phyloP scores from a whole-genome alignment of 1,140 invertebrate genomes.

The Cryptotermes secundus region DNA sequence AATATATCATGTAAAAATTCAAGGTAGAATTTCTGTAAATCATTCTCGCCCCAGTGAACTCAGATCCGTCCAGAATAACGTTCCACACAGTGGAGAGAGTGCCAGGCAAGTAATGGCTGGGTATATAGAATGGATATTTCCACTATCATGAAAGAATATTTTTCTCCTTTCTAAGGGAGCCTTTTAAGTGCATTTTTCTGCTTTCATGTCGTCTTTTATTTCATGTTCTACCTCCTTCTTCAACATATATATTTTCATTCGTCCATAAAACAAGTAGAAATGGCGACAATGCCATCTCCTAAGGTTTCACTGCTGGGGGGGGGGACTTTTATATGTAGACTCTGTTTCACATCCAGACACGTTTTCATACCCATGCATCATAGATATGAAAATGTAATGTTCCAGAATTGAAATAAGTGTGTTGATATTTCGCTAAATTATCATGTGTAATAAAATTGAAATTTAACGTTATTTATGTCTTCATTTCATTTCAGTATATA shows the following conservation, averaged over 20 bases:
- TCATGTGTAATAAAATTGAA: not conserved
- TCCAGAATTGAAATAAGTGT: not conserved
- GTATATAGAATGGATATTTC: not conserved
- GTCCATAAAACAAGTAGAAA: conserved; percentile 9
- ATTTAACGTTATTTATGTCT: not conserved
- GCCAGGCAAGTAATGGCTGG: not conserved
- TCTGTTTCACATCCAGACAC: not conserved
- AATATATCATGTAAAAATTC: not conserved
- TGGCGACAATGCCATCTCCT: conserved; percentile 3
- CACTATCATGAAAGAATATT: conserved; percentile 14
- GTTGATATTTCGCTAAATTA: not conserved
- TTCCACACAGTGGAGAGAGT: not conserved
- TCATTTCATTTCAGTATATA: too few relatives aligned
- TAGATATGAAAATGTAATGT: not conserved
- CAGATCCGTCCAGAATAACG: not conserved
- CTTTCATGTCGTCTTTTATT: not conserved
- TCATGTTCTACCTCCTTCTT: not conserved
- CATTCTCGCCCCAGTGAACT: not conserved
- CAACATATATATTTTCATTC: not conserved
- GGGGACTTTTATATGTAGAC: not conserved
- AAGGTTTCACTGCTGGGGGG: not conserved
- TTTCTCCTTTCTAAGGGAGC: not conserved
- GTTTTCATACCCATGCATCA: not conserved
- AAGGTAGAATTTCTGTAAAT: not conserved
- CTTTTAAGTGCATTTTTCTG: conserved; percentile 10